These are phyloP conservation scores for Teleogryllus oceanicus DNA, from an alignment of 2,888 invertebrate species.

Conservation along the genomic window DNA sequence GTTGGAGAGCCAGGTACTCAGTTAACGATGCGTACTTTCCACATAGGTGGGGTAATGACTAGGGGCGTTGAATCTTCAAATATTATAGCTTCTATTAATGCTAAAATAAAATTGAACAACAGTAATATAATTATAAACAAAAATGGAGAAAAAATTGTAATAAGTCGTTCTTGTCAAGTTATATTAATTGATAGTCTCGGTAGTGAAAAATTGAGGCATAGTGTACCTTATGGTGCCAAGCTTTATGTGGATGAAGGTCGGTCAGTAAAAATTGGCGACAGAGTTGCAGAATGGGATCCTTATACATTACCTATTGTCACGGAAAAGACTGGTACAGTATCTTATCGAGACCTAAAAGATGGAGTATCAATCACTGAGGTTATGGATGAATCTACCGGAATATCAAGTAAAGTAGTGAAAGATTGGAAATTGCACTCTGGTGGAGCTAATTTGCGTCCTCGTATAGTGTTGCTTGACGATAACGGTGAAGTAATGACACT, in stretches of 20 bases:
- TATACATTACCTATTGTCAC: slow-evolving; percentile 22
- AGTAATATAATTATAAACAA: slow-evolving; percentile 2
- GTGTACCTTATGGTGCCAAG: background rate
- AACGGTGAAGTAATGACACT: no score
- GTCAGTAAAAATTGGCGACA: slow-evolving; percentile 20
- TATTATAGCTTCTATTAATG: slow-evolving; percentile 18
- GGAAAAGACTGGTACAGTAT: slow-evolving; percentile 24
- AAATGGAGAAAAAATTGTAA: background rate
- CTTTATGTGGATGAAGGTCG: slow-evolving; percentile 19
- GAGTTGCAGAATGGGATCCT: slow-evolving; percentile 20
- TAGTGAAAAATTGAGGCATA: no score
- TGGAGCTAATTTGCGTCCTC: slow-evolving; percentile 25
- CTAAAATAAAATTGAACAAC: background rate
- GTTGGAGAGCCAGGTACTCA: slow-evolving; percentile 34
- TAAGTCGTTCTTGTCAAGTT: slow-evolving; percentile 1
- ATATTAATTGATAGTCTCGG: background rate
- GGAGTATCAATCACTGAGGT: slow-evolving; percentile 25
- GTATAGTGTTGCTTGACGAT: slow-evolving; percentile 18
- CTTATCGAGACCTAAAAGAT: slow-evolving; percentile 22
- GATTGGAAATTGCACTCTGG: slow-evolving; percentile 23
- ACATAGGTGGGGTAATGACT: slow-evolving; percentile 27
- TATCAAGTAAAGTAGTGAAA: slow-evolving; percentile 21
- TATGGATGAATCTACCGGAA: slow-evolving; percentile 23
- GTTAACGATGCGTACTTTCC: slow-evolving; percentile 32
- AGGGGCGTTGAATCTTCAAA: background rate